Conservation (phyloP, 2,888 invertebrate species). For the Galeruca laticollis region DNA sequence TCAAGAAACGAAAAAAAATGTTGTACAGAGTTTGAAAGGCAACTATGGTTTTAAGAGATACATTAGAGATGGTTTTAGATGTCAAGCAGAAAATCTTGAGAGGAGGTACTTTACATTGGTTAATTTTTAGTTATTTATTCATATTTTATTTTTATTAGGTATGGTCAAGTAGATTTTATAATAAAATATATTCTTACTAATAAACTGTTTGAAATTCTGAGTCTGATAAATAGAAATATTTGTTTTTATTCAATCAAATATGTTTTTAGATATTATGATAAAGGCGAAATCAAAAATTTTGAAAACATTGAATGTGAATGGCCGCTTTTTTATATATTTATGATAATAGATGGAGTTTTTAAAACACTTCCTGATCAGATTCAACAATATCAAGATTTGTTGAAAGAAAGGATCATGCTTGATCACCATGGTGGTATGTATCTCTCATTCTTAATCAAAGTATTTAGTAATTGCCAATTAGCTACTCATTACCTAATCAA, state of each 20-base stretch:
- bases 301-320: constrained; percentile 98
- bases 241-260: too few relatives aligned
- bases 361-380: constrained; percentile 89
- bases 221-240: too few relatives aligned
- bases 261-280: constrained; percentile 79
- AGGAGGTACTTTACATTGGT: constrained; percentile 67
- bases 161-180: background rate
- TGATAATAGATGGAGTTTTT: constrained; percentile 97
- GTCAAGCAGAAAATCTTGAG: constrained; percentile 84
- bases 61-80: constrained; percentile 93
- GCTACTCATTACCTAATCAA: too few relatives aligned
- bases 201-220: too few relatives aligned
- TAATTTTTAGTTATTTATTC: background rate
- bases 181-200: too few relatives aligned
- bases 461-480: background rate
- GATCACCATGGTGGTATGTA: constrained; percentile 82
- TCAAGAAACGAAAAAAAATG: constrained; percentile 86
- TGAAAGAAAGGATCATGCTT: constrained; percentile 84
- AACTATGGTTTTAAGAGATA: constrained; percentile 95
- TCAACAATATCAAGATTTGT: constrained; percentile 88
- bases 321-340: constrained; percentile 95
- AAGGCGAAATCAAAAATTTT: constrained; percentile 94
- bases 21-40: constrained; percentile 85
- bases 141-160: background rate
- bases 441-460: constrained; percentile 34